Conservation (phyloP, 2,888 invertebrate genomes). For the Rugalucina vietnamica region DNA sequence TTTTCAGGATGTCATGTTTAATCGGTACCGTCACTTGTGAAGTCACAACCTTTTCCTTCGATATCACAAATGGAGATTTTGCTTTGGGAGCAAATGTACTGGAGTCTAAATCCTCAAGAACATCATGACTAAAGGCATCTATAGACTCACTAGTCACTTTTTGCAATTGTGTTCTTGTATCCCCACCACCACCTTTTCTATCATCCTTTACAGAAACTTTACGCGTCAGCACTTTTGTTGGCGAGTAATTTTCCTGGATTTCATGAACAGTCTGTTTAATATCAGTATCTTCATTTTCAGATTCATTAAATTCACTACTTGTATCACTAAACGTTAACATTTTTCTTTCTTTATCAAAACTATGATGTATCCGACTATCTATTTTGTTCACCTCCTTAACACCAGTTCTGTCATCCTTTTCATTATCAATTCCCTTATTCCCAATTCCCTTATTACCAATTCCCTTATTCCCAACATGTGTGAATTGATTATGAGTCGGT, state of each 20-base stretch:
- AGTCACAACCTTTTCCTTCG: constrained; percentile 52
- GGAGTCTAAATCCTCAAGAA: constrained; percentile 48
- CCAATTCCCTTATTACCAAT: too few relatives aligned
- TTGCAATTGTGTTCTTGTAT: constrained; percentile 31
- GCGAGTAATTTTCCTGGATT: constrained; percentile 55
- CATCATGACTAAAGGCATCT: constrained; percentile 13
- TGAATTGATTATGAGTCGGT: background rate
- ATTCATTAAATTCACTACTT: constrained; percentile 11
- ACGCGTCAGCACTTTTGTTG: constrained; percentile 64
- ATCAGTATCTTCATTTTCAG: constrained; percentile 23
- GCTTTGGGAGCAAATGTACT: constrained; percentile 60
- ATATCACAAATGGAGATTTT: constrained; percentile 67
- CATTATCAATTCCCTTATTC: background rate
- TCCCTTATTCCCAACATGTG: background rate
- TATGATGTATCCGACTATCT: background rate
- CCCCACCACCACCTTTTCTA: constrained; percentile 35
- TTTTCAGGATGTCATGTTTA: background rate
- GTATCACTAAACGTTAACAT: constrained; percentile 12
- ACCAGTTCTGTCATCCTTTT: background rate
- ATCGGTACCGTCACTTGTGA: background rate
- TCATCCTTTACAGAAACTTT: constrained; percentile 66
- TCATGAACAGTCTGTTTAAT: constrained; percentile 15
- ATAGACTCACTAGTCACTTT: background rate
- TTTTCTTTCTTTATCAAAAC: constrained; percentile 7
- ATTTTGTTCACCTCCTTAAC: background rate